Base-by-base conservation (phyloP, 1,140 invertebrate species). In the Atta cephalotes region DNA sequence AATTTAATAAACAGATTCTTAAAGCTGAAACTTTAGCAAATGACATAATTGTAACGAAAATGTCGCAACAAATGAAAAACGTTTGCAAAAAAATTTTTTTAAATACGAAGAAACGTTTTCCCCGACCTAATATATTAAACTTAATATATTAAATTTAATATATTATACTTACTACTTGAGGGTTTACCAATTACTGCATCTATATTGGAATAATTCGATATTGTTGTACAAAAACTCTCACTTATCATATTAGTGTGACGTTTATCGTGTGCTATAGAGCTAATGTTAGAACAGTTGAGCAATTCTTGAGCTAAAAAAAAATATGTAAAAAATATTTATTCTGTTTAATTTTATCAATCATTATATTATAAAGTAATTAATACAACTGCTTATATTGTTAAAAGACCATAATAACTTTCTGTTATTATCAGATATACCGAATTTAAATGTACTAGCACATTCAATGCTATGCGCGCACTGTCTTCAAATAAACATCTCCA, bases 261-360 rank as follows among this genome's bases (percentile, higher is more conserved):
- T 6, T 49, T 58, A 31, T 92, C 90, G n/a, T 31, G 35, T 9
- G 63, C 39, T 76, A 89, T 91, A 9, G 45, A 62, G 49, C 90
- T 91, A 62, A 91, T 91, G 0, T 88, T 0, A 9, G 89, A 91
- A 66, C 71, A 87, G 25, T 91, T 78, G 10, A 89, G 14, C 18
- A 60, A 87, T 65, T 72, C 78, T 62, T 10, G 49, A 39, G 5
- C 51, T 72, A 51, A 39, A 51, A 45, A 25, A 62, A 84, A 9
- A 72, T 76, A 49, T 0, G 63, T 62, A n/a, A 39, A 81, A 74
- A 62, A 3, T 65, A 21, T 65, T 31, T 70, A 60, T 45, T 56
- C 1, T 25, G 6, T 49, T 39, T 16, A 66, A 49, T 49, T 16
- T 45, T 4, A 25, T 28, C 18, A 72, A 5, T 14, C 4, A 53